phyloP scores from a whole-genome alignment of 2,888 invertebrate species.

The Nemotelus pantherinus region DNA sequence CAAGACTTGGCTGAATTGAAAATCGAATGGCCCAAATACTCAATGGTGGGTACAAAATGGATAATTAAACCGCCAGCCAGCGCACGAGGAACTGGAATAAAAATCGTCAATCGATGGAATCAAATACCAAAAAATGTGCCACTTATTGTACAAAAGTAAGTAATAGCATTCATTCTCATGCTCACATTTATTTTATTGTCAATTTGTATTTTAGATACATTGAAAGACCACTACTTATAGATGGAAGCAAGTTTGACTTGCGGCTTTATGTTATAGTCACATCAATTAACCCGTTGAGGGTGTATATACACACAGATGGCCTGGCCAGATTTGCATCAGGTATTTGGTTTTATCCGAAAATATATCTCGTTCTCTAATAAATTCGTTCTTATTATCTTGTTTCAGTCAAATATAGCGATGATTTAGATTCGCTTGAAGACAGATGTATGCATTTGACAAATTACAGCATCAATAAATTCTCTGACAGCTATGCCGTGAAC shows the following conservation, averaged over 20 bases:
- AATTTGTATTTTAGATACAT: constrained; percentile 69
- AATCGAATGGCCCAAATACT: constrained; percentile 85
- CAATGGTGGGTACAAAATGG: constrained; percentile 84
- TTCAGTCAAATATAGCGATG: constrained; percentile 83
- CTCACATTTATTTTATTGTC: background rate
- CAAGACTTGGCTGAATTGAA: constrained; percentile 84
- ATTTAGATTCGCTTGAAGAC: constrained; percentile 80
- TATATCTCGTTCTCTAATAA: too few relatives aligned
- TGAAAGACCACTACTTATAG: constrained; percentile 84
- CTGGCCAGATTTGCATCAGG: constrained; percentile 95
- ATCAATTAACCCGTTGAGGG: constrained; percentile 89
- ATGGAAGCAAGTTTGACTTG: constrained; percentile 96
- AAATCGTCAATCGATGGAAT: constrained; percentile 91
- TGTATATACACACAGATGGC: constrained; percentile 95
- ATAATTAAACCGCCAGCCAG: constrained; percentile 98
- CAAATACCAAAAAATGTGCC: constrained; percentile 93
- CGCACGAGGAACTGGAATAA: constrained; percentile 95
- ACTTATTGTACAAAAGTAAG: constrained; percentile 85
- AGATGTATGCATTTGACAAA: constrained; percentile 93
- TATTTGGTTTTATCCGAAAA: constrained; percentile 53
- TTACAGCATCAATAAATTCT: constrained; percentile 90
- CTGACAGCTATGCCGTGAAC: constrained; percentile 86
- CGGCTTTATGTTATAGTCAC: constrained; percentile 95
- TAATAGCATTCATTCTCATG: background rate
- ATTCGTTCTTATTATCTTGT: too few relatives aligned